Conservation (phyloP, 2,888 invertebrate genomes). For the Synergus gifuensis region DNA sequence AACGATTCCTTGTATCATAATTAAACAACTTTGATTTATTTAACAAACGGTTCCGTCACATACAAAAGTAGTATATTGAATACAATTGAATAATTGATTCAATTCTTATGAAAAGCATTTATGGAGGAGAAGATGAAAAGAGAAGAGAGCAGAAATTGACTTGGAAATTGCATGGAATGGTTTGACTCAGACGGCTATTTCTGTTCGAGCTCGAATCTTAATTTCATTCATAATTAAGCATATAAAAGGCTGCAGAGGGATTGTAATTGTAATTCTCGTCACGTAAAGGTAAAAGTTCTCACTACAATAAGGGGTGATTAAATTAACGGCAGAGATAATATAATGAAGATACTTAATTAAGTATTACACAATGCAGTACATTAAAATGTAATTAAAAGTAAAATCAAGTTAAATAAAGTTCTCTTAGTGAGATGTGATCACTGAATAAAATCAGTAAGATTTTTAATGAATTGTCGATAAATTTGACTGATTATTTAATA, state of each 20-base stretch:
- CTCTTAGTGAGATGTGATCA: too few species aligned
- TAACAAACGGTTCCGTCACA: rapidly evolving
- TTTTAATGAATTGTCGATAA: too few species aligned
- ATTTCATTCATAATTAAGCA: slow-evolving; percentile 38
- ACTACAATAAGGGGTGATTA: neutral
- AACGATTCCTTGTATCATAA: neutral
- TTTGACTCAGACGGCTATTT: neutral
- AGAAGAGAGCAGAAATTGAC: neutral
- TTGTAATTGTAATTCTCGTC: slow-evolving; percentile 17
- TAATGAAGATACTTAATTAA: neutral
- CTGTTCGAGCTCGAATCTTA: slow-evolving; percentile 2
- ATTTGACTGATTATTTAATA: too few species aligned
- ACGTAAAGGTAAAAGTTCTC: slow-evolving; percentile 15
- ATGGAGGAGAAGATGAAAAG: neutral
- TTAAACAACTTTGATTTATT: neutral
- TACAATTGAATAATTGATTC: neutral
- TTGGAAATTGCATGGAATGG: neutral
- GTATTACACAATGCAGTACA: neutral
- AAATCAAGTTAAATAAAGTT: too few species aligned
- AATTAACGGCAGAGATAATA: slow-evolving; percentile 14
- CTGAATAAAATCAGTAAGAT: too few species aligned
- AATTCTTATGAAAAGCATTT: neutral
- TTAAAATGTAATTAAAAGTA: neutral
- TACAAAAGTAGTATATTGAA: neutral
- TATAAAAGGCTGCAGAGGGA: neutral